Conservation (phyloP, 2,113 vertebrate genomes). For the Neodon shergylaensis region DNA sequence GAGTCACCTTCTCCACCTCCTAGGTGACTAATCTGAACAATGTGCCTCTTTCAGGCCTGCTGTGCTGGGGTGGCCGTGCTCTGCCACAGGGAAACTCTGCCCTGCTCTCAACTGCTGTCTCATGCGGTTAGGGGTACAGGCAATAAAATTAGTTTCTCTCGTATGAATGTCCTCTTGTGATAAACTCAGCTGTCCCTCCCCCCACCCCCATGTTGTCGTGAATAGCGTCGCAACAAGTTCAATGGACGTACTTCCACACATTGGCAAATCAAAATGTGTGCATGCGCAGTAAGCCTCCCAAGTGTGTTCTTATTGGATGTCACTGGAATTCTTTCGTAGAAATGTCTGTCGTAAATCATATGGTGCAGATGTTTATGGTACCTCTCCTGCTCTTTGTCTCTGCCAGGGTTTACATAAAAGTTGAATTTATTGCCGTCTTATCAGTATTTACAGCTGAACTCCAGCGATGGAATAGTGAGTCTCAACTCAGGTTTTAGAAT, state of each 20-base stretch:
- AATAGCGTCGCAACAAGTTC: background rate
- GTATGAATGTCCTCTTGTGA: constrained; percentile 48
- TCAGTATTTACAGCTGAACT: constrained; percentile 53
- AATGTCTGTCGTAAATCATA: constrained; percentile 35
- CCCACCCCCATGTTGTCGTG: background rate
- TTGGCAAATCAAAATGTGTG: constrained; percentile 17
- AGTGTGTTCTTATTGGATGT: constrained; percentile 14
- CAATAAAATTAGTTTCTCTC: constrained; percentile 64
- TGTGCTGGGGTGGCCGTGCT: background rate
- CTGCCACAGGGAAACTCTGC: background rate
- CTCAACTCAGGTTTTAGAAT: constrained; percentile 47
- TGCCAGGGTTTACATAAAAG: constrained; percentile 39
- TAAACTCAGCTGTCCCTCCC: constrained; percentile 33
- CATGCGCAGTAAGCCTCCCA: background rate
- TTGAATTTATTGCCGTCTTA: constrained; percentile 55
- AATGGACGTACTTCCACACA: background rate
- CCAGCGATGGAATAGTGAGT: background rate
- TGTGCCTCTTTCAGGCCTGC: background rate
- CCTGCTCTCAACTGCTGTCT: constrained; percentile 56
- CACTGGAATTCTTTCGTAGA: constrained; percentile 30
- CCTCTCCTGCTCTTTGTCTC: background rate
- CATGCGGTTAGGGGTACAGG: background rate
- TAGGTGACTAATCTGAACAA: constrained; percentile 32
- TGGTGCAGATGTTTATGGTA: constrained; percentile 52
- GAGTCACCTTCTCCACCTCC: background rate